phyloP scores from a whole-genome alignment of 2,888 invertebrate species.

The Cataglyphis livida region DNA sequence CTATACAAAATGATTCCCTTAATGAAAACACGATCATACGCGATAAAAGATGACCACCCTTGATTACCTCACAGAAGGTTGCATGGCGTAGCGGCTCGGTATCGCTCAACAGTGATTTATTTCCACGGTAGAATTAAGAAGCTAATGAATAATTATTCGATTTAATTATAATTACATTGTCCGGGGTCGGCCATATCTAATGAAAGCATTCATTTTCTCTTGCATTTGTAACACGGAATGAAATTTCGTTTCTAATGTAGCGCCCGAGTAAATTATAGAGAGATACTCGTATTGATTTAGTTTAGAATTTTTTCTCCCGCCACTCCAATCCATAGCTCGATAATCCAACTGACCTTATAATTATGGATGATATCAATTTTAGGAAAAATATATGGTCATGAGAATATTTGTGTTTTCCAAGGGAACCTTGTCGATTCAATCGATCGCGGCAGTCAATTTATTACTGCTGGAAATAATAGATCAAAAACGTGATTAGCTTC shows the following conservation, averaged over 20 bases:
- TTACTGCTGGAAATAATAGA: constrained; percentile 36
- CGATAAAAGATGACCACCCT: constrained; percentile 71
- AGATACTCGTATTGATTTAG: constrained; percentile 11
- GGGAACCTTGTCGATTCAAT: constrained; percentile 16
- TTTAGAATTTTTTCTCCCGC: constrained; percentile 5
- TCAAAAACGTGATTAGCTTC: constrained; percentile 49
- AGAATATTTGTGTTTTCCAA: constrained; percentile 37
- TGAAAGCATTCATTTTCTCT: neutral
- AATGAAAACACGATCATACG: constrained; percentile 77
- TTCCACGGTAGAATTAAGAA: constrained; percentile 30
- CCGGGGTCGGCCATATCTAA: neutral
- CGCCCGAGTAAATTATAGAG: constrained; percentile 34
- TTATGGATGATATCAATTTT: constrained; percentile 33
- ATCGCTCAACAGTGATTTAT: constrained; percentile 43
- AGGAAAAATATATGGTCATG: constrained; percentile 21
- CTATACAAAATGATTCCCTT: constrained; percentile 72
- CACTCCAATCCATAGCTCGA: constrained; percentile 14
- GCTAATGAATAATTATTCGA: constrained; percentile 49
- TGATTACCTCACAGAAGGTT: constrained; percentile 58
- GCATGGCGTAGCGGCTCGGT: constrained; percentile 16
- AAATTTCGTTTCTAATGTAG: constrained; percentile 27
- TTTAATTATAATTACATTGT: constrained; percentile 47
- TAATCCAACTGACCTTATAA: constrained; percentile 35
- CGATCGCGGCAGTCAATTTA: constrained; percentile 21
- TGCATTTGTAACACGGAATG: constrained; percentile 18